phyloP scores from a whole-genome alignment of 2,888 invertebrate genomes.

The Portevinia maculata region DNA sequence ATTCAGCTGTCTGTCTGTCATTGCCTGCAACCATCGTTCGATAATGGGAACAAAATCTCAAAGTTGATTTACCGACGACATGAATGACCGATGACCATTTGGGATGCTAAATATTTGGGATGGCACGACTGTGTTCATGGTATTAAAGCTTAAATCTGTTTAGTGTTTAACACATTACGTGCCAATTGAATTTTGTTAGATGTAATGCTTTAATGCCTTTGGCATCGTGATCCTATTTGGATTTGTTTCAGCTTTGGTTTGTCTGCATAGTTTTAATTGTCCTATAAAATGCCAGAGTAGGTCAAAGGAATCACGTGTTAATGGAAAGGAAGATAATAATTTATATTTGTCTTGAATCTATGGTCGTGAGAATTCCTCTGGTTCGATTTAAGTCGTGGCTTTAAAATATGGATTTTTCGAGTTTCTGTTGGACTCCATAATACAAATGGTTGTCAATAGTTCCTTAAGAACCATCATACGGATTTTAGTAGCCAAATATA shows the following conservation, averaged over 20 bases:
- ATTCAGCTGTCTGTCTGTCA: neutral
- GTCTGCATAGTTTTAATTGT: neutral
- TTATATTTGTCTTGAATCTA: too few species aligned
- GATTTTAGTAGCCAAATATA: too few species aligned
- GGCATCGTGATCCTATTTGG: neutral
- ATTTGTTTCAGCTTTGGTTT: neutral
- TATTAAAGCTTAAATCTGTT: neutral
- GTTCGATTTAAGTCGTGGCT: too few species aligned
- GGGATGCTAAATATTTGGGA: constrained; percentile 30
- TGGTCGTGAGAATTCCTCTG: too few species aligned
- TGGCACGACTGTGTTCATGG: neutral
- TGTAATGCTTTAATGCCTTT: neutral
- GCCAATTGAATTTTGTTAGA: neutral
- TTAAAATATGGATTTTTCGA: too few species aligned
- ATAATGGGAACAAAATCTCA: constrained; percentile 57
- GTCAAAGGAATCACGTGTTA: too few species aligned
- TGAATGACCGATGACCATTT: constrained; percentile 29
- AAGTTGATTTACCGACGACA: constrained; percentile 63
- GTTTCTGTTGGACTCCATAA: too few species aligned
- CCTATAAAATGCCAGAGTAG: too few species aligned
- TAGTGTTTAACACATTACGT: neutral
- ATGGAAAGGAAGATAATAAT: neutral
- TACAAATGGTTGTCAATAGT: too few species aligned
- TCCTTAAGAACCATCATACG: too few species aligned
- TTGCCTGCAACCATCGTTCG: too few species aligned